These are phyloP conservation scores for Siphonodentalium dalli DNA, from an alignment of 2,888 invertebrate species.

Conservation along the genomic window DNA sequence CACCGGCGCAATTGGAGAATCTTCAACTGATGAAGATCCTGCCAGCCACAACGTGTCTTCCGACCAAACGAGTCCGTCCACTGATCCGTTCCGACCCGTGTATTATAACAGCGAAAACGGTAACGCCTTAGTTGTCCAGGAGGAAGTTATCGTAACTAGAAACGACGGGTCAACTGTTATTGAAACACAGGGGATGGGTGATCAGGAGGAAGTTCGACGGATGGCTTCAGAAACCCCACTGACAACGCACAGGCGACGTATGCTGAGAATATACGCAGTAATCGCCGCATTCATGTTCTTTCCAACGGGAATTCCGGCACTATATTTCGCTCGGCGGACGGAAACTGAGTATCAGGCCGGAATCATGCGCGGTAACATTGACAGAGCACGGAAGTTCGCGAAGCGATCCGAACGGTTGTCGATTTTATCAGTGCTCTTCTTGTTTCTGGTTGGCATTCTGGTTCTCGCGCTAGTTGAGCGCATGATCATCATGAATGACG, in stretches of 20 bases:
- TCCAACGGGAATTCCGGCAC: slow-evolving; percentile 51
- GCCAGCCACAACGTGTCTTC: no score
- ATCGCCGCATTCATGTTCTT: slow-evolving; percentile 49
- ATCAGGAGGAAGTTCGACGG: slow-evolving; percentile 30
- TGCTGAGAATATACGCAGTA: slow-evolving; percentile 43
- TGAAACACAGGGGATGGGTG: slow-evolving; percentile 33
- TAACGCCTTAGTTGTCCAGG: slow-evolving; percentile 33
- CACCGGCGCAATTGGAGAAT: no score
- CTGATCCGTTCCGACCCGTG: slow-evolving; percentile 27
- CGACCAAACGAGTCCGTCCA: no score
- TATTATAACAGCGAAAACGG: slow-evolving; percentile 32
- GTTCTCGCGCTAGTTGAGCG: slow-evolving; percentile 43
- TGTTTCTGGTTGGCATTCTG: slow-evolving; percentile 37
- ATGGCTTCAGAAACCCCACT: slow-evolving; percentile 24
- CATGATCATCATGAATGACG: slow-evolving; percentile 30
- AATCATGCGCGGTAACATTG: slow-evolving; percentile 47
- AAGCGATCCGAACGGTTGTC: slow-evolving; percentile 42
- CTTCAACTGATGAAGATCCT: no score
- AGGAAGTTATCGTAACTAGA: slow-evolving; percentile 30
- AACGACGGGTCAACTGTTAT: slow-evolving; percentile 36
- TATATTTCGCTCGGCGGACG: slow-evolving; percentile 40
- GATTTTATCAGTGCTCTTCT: slow-evolving; percentile 41
- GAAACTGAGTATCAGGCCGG: slow-evolving; percentile 48
- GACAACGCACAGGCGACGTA: slow-evolving; percentile 32
- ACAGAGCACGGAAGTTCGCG: slow-evolving; percentile 46